Evolutionary conservation across 2,113 vertebrate genomes (phyloP).

Genomic region (Coptodon bakossiorum): DNA sequence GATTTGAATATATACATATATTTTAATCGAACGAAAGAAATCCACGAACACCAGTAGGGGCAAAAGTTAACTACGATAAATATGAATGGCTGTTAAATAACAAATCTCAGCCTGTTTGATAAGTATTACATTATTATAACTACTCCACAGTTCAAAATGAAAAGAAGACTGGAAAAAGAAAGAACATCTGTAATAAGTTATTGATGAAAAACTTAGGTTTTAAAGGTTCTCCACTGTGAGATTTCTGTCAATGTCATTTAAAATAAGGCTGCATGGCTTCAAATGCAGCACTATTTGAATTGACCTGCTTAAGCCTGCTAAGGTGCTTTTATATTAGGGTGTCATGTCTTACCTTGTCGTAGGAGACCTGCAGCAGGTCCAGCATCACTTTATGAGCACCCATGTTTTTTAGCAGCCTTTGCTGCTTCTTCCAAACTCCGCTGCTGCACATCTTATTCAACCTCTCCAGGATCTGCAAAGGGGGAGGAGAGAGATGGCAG

Average conservation of each 20-base stretch:
- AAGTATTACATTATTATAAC: no score
- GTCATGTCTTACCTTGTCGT: conserved; percentile 80
- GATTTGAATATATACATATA: rapidly evolving
- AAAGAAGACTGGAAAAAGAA: background rate
- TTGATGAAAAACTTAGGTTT: background rate
- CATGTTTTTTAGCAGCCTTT: conserved; percentile 95
- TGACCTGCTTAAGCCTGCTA: background rate
- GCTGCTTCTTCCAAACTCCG: conserved; percentile 93
- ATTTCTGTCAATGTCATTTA: rapidly evolving
- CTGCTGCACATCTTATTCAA: conserved; percentile 93
- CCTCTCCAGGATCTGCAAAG: conserved; percentile 84
- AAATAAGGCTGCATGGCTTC: background rate
- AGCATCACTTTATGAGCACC: conserved; percentile 98
- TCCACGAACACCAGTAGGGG: background rate
- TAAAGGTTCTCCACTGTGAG: background rate
- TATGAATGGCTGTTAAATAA: background rate
- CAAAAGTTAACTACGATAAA: background rate
- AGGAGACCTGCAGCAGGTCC: conserved; percentile 94
- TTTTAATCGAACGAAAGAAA: rapidly evolving
- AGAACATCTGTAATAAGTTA: background rate
- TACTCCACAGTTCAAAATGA: background rate
- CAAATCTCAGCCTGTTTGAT: background rate
- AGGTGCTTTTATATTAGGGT: background rate
- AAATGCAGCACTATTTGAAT: background rate
- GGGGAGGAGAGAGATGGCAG: background rate